Base-by-base conservation (phyloP, 2,113 vertebrate genomes). In the Poeciliopsis occidentalis region DNA sequence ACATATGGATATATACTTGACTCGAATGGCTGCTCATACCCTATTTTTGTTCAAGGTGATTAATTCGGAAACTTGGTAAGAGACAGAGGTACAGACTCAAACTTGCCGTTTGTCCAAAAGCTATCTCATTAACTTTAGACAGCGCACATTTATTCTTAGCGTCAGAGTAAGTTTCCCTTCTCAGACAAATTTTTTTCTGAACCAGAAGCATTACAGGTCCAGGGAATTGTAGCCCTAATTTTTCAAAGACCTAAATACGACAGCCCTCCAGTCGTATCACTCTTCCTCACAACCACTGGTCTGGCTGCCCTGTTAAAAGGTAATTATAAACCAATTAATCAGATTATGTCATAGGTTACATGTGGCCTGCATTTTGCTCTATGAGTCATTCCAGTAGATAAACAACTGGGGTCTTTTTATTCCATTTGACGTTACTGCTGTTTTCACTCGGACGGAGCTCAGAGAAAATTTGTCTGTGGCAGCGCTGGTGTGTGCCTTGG, bases 291-390 rank as follows among this genome's bases (percentile, higher is more conserved):
- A 67, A 63, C 67, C 67, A 31, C 34, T 73, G 74, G 60, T 64
- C 69, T 84, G 78, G 85, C 77, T 69, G 69, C 74, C 76, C 83
- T 85, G 79, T 79, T 78, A 84, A 83, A 84, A 85, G 90, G 80
- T 88, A 90, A 93, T 94, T 95, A 94, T 88, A 94, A 93, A 89
- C 75, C 82, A 88, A 93, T 94, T 94, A 91, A 93, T 94, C 92
- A 92, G 91, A 93, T 93, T 92, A 90, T 94, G 94, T 94, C 93
- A 94, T 92, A 86, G 92, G 92, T 92, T 93, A 93, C 93, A 94
- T 91, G 86, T 94, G 92, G 91, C 88, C 88, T 92, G 82, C 74
- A 82, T 94, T 94, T 91, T 82, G 79, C 80, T 89, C 78, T 87
- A 91, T 94, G 91, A 94, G 90, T 94, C 92, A 92, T 68, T 84